Evolutionary conservation across 2,797 vertebrate genomes (phyloP), one percentile per base, ranked within the genome.

Genomic region (Sphenodon punctatus): DNA sequence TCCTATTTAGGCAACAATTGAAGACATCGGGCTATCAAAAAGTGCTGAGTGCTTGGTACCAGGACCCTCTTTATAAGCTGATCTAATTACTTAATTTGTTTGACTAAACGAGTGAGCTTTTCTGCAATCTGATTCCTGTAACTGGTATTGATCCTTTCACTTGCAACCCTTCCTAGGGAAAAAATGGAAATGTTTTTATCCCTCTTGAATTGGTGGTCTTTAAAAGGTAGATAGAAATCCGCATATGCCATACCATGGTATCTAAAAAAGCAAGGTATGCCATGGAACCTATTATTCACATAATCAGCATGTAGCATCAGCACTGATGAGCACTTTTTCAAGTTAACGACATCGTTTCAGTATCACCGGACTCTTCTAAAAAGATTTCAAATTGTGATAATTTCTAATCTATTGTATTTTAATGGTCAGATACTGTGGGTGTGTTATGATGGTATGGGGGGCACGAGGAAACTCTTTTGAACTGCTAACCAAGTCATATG

Each of bases 401-500:
- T 56, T 86, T 76, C 84, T 81, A 55, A 76, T 66, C 72, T 71
- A 23, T 86, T 88, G 19, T 53, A 66, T 80, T 89, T 88, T 89
- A 82, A 90, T 75, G 59, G 45, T 71, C 82, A 60, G 42, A 69
- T 22, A 58, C 46, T 74, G 55, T 70, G 80, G 59, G 72, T 74
- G 23, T 7, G 1, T 80, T 88, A 78, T 80, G 60, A 71, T 85
- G 12, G 51, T 43, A 56, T 19, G 76, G 49, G 30, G 64, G 64
- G n/a, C 67, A 85, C 82, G 78, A 71, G 41, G 60, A n/a, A n/a
- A n/a, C 69, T 80, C 20, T 73, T 85, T 78, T 82, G 42, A 87
- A 89, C 78, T 64, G 78, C 34, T 49, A 80, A 12, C 5, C 13
- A 2, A 58, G 25, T 38, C 42, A 67, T 32, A 79, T 56, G 48